Evolutionary conservation across 2,113 vertebrate species (phyloP).

Genomic region (Nestor notabilis): DNA sequence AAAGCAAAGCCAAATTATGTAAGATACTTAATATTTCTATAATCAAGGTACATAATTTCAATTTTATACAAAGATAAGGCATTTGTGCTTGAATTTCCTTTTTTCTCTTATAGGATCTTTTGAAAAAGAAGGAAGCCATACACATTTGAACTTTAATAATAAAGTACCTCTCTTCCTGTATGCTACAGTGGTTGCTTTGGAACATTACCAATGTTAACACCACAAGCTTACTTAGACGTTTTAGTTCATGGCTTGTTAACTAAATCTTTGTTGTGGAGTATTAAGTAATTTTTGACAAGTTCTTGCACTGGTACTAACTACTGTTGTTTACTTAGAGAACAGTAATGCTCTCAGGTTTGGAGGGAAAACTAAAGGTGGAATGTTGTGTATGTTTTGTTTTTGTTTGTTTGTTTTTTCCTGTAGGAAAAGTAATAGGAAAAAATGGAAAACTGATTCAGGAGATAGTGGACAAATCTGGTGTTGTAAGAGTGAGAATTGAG

Average conservation of each 20-base stretch:
- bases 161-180: background rate
- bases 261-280: background rate
- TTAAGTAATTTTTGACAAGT: background rate
- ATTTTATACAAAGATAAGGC: background rate
- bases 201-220: background rate
- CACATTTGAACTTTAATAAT: background rate
- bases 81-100: background rate
- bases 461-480: constrained; percentile 97
- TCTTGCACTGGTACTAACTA: background rate
- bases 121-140: background rate
- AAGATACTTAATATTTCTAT: background rate
- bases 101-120: background rate
- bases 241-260: background rate
- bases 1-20: background rate
- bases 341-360: background rate
- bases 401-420: background rate
- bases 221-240: background rate
- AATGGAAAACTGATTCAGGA: constrained; percentile 99
- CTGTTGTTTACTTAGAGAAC: background rate
- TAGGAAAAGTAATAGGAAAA: constrained; percentile 98
- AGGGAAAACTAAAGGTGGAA: background rate
- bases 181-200: background rate
- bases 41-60: background rate
- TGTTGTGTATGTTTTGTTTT: constrained; percentile 34
- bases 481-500: constrained; percentile 96